Evolutionary conservation across 2,888 invertebrate genomes (phyloP), one percentile per base, ranked within the genome.

Genomic region (Crepidodera aurea): DNA sequence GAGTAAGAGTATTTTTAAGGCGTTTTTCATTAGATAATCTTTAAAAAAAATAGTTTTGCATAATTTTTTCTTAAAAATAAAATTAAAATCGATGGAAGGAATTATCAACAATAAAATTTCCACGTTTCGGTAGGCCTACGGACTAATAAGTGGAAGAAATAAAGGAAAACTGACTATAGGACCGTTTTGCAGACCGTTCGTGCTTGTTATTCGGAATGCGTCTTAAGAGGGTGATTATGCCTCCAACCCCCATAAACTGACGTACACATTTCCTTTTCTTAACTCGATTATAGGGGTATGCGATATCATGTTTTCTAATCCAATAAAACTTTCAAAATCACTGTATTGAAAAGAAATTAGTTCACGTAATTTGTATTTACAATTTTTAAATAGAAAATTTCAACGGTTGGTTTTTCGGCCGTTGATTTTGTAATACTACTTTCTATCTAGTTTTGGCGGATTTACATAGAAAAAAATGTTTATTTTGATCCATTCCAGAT

Each of bases 151-250:
- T 5, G 27, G n/a, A 40, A 18, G n/a, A 63, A 51, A 59, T 53
- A 55, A 66, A 61, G 60, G 55, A 37, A 60, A 54, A 60, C 56
- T 61, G 62, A 59, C 62, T 60, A 37, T 55, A 46, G 57, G 34
- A 44, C 62, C 66, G 66, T 63, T 67, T 67, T 62, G 66, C 64
- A 69, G 69, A 65, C 63, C 63, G 66, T 70, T 68, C 70, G 68
- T 71, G 72, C 66, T 68, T 68, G 67, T 69, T 72, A 70, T 71
- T 68, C 69, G 67, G 72, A 67, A 72, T 74, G 73, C 69, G 75
- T 66, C 74, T 72, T 66, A 71, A 69, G 74, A 72, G 74, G 70
- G 72, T 69, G 72, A 73, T 73, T 73, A 71, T 67, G 70, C 54
- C 18, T 8, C 42, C 13, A 32, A 19, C 15, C 53, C 39, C 53